Percentiles rank a stretch among this genome's conserved stretches.
Evolutionary conservation across 2,113 vertebrate genomes (phyloP).

Genomic region (Phaethornis superciliosus): DNA sequence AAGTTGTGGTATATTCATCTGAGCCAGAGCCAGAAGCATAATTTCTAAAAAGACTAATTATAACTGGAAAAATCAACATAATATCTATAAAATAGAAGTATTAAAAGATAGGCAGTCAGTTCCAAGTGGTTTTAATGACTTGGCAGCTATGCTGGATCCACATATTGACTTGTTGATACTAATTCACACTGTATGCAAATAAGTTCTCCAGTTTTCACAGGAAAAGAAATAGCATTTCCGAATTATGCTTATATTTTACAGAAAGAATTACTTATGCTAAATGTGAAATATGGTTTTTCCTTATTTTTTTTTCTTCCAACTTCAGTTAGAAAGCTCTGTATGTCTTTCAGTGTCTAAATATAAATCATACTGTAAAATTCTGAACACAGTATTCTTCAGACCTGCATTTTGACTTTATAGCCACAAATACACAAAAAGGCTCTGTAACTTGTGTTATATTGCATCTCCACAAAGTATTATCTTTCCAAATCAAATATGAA

Average conservation of each 20-base stretch:
- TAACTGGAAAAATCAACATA: neutral
- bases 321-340: neutral
- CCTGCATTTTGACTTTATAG: neutral
- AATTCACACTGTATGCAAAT: neutral
- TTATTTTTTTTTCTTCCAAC: neutral
- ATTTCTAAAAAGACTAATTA: neutral
- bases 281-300: constrained; percentile 21
- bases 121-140: neutral
- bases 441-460: neutral
- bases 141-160: neutral
- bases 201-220: neutral
- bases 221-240: constrained; percentile 13
- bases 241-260: constrained; percentile 4
- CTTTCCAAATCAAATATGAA: neutral
- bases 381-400: neutral
- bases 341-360: neutral
- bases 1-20: neutral
- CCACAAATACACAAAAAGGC: neutral
- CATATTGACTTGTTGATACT: neutral
- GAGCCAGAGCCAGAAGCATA: neutral
- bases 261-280: constrained; percentile 1
- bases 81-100: neutral
- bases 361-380: neutral
- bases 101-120: neutral
- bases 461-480: neutral